Evolutionary conservation across 1,140 invertebrate species (phyloP).

Genomic region (Brevipalpus yothersi): DNA sequence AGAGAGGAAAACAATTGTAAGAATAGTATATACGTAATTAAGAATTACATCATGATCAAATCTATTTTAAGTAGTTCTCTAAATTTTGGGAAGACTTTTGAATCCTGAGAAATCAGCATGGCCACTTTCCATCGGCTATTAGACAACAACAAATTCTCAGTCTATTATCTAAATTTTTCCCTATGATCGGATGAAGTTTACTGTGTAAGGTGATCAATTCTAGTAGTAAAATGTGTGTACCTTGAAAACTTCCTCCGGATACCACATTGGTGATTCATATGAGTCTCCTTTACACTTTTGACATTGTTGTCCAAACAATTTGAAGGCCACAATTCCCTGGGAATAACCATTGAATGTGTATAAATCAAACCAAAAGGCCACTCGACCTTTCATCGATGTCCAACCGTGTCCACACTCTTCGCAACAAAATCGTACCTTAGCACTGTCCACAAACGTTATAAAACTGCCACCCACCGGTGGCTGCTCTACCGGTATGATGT

Average conservation of each 20-base stretch:
- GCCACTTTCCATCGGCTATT: no score
- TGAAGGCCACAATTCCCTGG: conserved; percentile 21
- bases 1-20: not conserved
- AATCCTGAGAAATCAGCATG: no score
- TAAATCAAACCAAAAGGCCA: conserved; percentile 25
- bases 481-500: conserved; percentile 8
- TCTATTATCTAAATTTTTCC: no score
- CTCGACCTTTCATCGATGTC: conserved; percentile 28
- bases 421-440: conserved; percentile 16
- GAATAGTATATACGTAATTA: no score
- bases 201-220: no score
- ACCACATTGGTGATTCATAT: conserved; percentile 27
- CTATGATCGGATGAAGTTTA: no score
- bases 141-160: no score
- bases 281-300: conserved; percentile 20
- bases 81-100: no score
- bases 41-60: no score
- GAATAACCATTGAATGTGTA: conserved; percentile 14
- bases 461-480: conserved; percentile 2
- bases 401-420: conserved; percentile 24
- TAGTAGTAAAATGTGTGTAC: conserved; percentile 13
- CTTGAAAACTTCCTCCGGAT: conserved; percentile 27
- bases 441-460: conserved; percentile 14
- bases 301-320: conserved; percentile 26
- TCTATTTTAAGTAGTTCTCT: no score